Base-by-base conservation (phyloP, 2,797 vertebrate species). In the Chloroceryle amazona region DNA sequence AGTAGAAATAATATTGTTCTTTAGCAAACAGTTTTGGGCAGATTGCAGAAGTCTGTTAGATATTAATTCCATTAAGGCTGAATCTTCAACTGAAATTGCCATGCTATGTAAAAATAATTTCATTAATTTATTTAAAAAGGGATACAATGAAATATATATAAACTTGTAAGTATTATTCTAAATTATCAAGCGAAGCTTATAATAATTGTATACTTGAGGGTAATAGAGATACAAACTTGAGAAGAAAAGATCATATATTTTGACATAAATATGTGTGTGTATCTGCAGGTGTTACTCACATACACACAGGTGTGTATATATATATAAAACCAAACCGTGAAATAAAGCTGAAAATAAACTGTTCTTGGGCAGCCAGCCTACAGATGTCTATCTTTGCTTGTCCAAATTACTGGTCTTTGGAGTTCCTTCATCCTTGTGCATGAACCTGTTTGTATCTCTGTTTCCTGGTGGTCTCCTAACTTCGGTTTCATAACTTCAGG, bases 21-120 rank as follows among this genome's bases (percentile, higher is more conserved):
- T 80, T 60, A 94, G 52, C 33, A 85, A 95, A 86, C 6, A 65
- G 28, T 29, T 75, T 85, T 67, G 55, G 72, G 82, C 72, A 96
- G 61, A 90, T 87, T 93, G 79, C 54, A 83, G 61, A 67, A 91
- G 51, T 76, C 80, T 76, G 31, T 94, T 94, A 63, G 82, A 92
- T 85, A 95, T 71, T 93, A 85, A 85, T 82, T 78, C 23, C 15
- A 67, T 81, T 94, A 46, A 85, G 26, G 18, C n/a, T 67, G 60
- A 73, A 83, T 66, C 55, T 82, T 94, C 44, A 74, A 60, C 10
- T 73, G n/a, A 81, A 71, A 83, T 91, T 87, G 16, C 22, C 52
- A 57, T 28, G 4, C 20, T 29, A 31, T 29, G 23, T 73, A 67
- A 87, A 95, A 92, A 85, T 52, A 76, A 44, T 73, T 39, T 54